A percentile compares a stretch with the other conserved stretches of the same genome.
Conservation (phyloP, 2,888 invertebrate genomes). For the Eupithecia subfuscata region DNA sequence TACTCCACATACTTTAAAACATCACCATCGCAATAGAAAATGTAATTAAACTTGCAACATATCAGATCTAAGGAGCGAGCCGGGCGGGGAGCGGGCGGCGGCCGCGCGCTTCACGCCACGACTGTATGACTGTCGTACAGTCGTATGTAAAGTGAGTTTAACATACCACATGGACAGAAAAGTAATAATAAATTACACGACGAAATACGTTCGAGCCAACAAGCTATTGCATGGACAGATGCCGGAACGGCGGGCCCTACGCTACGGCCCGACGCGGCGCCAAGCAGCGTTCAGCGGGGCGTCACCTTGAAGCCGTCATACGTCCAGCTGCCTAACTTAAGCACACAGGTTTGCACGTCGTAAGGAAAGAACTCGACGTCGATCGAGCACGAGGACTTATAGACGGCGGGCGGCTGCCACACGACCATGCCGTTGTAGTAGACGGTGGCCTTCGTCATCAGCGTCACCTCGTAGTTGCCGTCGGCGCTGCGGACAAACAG, state of each 20-base stretch:
- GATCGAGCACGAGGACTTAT: slow-evolving; percentile 98
- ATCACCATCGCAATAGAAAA: slow-evolving; percentile 77
- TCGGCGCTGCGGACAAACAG: slow-evolving; percentile 92
- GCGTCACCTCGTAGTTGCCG: slow-evolving; percentile 97
- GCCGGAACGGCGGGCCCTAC: slow-evolving; percentile 82
- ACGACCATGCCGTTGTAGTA: slow-evolving; percentile 96
- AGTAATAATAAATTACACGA: slow-evolving; percentile 82
- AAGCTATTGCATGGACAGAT: slow-evolving; percentile 84
- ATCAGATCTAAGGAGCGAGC: slow-evolving; percentile 75
- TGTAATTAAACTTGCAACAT: slow-evolving; percentile 81
- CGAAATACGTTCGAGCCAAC: slow-evolving; percentile 84
- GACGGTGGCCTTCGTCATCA: slow-evolving; percentile 97
- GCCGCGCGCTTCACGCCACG: slow-evolving; percentile 74
- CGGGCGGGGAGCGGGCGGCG: slow-evolving; percentile 70
- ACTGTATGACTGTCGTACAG: slow-evolving; percentile 70
- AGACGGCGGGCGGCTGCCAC: slow-evolving; percentile 99
- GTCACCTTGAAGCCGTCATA: slow-evolving; percentile 98
- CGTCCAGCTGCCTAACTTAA: slow-evolving; percentile 99
- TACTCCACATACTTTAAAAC: slow-evolving; percentile 81
- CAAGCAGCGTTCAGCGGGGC: slow-evolving; percentile 83
- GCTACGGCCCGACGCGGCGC: slow-evolving; percentile 81
- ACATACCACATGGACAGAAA: slow-evolving; percentile 84
- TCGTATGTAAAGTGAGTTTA: slow-evolving; percentile 76
- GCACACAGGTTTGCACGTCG: slow-evolving; percentile 98
- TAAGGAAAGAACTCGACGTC: slow-evolving; percentile 99